phyloP scores from a whole-genome alignment of 1,140 invertebrate genomes.

The Cotesia glomerata region DNA sequence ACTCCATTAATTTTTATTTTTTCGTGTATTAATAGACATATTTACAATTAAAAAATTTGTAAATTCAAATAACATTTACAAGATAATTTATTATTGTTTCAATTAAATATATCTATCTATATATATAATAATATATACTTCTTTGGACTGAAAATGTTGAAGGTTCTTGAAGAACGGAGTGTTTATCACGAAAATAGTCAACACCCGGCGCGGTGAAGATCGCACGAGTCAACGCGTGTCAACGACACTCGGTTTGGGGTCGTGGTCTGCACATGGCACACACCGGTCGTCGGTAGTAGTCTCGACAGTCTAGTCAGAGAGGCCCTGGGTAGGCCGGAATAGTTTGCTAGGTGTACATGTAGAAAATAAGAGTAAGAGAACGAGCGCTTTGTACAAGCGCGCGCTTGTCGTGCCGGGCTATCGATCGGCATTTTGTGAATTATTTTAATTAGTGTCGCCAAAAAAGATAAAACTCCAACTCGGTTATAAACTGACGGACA shows the following conservation, averaged over 20 bases:
- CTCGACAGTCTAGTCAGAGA: slow-evolving; percentile 9
- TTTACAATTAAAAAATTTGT: too few relatives aligned
- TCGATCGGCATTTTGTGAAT: slow-evolving; percentile 28
- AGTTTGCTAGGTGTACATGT: slow-evolving; percentile 12
- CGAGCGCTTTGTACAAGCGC: slow-evolving; percentile 26
- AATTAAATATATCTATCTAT: too few relatives aligned
- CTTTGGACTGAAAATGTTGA: not conserved
- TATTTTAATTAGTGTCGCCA: slow-evolving; percentile 31
- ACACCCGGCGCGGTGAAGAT: slow-evolving; percentile 23
- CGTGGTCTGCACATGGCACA: slow-evolving; percentile 29
- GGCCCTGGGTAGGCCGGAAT: slow-evolving; percentile 5
- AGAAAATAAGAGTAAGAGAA: slow-evolving; percentile 4
- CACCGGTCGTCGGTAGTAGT: slow-evolving; percentile 11
- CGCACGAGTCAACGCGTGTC: slow-evolving; percentile 28
- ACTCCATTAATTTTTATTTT: too few relatives aligned
- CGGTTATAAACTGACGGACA: too few relatives aligned
- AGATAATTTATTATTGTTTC: too few relatives aligned
- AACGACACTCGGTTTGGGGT: slow-evolving; percentile 32
- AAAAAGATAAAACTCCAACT: not conserved
- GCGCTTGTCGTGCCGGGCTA: slow-evolving; percentile 20
- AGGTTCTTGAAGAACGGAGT: not conserved
- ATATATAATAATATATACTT: too few relatives aligned
- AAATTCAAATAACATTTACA: too few relatives aligned
- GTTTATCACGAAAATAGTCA: slow-evolving; percentile 24
- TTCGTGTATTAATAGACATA: too few relatives aligned